A percentile compares a stretch with the other conserved stretches of the same genome.
Conservation (phyloP, 2,797 vertebrate species). For the Pseudochirops corinnae region DNA sequence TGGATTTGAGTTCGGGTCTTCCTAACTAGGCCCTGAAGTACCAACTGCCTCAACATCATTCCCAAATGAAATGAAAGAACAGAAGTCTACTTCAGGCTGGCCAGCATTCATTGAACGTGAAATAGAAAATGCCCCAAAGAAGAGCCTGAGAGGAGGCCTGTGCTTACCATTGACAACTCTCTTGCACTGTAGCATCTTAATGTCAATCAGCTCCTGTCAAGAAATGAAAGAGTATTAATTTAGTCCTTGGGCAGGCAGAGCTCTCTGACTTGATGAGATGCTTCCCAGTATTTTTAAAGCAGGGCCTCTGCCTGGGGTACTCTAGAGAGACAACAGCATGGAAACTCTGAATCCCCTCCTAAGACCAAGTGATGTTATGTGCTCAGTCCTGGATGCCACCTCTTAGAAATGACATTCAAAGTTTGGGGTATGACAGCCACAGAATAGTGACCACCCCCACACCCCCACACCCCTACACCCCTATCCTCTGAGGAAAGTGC, state of each 20-base stretch:
- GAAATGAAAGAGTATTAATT: slow-evolving; percentile 48
- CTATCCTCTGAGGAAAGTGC: not conserved
- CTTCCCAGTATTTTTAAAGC: not conserved
- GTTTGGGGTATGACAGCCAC: not conserved
- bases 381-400: not conserved
- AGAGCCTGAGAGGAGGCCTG: not conserved
- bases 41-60: not conserved
- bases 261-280: not conserved
- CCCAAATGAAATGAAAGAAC: not conserved
- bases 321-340: not conserved
- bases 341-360: not conserved
- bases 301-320: not conserved
- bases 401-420: not conserved
- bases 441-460: not conserved
- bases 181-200: slow-evolving; percentile 95
- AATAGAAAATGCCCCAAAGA: not conserved
- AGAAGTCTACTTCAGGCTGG: not conserved
- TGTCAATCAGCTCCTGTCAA: slow-evolving; percentile 94
- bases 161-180: slow-evolving; percentile 92
- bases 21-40: not conserved
- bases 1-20: not conserved
- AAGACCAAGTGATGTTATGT: not conserved
- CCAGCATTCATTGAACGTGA: not conserved
- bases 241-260: not conserved
- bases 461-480: not conserved